Evolutionary conservation across 2,888 invertebrate species (phyloP), one percentile per base, ranked within the genome.

Genomic region (Orthosia gothica): DNA sequence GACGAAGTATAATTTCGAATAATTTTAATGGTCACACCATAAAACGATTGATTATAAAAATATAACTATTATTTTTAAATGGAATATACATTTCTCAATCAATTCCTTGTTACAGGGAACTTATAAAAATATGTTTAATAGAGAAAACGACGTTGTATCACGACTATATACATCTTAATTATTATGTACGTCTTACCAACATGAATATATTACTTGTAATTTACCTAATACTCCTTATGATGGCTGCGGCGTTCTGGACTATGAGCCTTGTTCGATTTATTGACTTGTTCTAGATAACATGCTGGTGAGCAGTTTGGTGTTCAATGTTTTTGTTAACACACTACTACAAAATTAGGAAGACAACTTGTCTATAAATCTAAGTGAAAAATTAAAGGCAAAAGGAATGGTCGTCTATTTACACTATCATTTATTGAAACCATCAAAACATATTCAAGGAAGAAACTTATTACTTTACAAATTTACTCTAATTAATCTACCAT

Each of bases 31-130:
- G 87, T 88, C 88, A 89, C 77, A 86, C 84, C 86, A 82, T 71
- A 80, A 74, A 82, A 83, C 66, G 76, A 85, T 79, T 54, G 67
- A 77, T 79, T 86, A 85, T 76, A 86, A 84, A 83, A 83, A 84
- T 88, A 78, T 78, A 81, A 73, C 72, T 87, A 86, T 85, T 68
- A 85, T 80, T 82, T 72, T 65, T 75, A 89, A 89, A 88, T 91
- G 85, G 87, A 89, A 89, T 88, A 89, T 89, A 88, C 83, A 90
- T 75, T 79, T 79, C 76, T 84, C 81, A 87, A 87, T 92, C 91
- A 91, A 91, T 92, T 92, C 92, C 91, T 90, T 85, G 70, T 80
- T 83, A 84, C 74, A 84, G 78, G 83, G 81, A 87, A 85, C 80
- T 85, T 84, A 88, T 80, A 87, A 86, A 83, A 84, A 85, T 84